Base-by-base conservation (phyloP, 2,888 invertebrate species). In the Stenodema calcarata region DNA sequence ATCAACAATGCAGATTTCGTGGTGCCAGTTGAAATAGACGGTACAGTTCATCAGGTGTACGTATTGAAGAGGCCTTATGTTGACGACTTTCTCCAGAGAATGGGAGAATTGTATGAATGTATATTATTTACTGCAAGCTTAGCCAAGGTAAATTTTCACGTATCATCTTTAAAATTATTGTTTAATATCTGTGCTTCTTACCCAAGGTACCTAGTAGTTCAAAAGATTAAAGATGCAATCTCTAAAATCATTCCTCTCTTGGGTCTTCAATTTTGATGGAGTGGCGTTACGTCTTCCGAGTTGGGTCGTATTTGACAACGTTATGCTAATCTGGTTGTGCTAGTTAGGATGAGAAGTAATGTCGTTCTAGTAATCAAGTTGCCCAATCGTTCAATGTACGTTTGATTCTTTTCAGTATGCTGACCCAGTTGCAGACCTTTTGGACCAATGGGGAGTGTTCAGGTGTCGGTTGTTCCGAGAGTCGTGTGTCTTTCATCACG, bases 1-100 rank as follows among this genome's bases (percentile, higher is more conserved):
- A 99, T 99, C 92, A 97, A 96, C 93, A 99, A 99, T 93, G 99
- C 99, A 89, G 99, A 99, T 93, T 99, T 99, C 93, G 97, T 99
- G 91, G 99, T 99, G 91, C 99, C 99, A 88, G 99, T 99, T 88
- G 99, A 99, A 93, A 99, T 99, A 90, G 99, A 99, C 92, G 99
- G 99, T 89, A 97, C 98, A 80, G 96, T 98, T 88, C 99, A 99
- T 93, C 99, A 99, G 92, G 97, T 97, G 90, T 99, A 99, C 92
- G 99, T 99, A 89, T 93, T 99, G 91, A 99, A 99, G 93, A 94
- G 99, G 93, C 99, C 99, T 91, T 97, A 98, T 93, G 99, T 99
- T 84, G 99, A 99, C 93, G 99, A 99, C 92, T 99, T 99, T 92
- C 94, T 99, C 88, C 96, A 97, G 91, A 95, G 97, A 90, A 98